Base-by-base conservation (phyloP, 2,797 vertebrate species). In the Xenentodon cancila region DNA sequence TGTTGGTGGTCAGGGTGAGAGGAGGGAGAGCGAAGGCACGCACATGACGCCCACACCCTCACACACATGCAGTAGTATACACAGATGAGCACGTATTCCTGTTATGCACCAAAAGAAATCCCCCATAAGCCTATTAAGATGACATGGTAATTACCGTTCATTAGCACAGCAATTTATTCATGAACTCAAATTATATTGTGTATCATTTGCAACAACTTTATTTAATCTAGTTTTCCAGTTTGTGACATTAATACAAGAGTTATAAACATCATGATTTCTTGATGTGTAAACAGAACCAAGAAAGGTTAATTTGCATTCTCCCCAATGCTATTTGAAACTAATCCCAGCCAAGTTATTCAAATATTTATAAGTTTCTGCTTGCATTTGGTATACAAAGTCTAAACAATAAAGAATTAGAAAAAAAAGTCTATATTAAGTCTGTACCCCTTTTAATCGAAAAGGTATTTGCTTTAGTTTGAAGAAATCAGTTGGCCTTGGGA, bases 131-230 rank as follows among this genome's bases (percentile, higher is more conserved):
- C 64, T 64, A 82, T 84, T 76, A 82, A 57, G 56, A 58, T 81
- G 71, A 77, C 66, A 67, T 73, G 44, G 71, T 84, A 82, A 88
- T 82, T 68, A 72, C 53, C 51, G 63, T 73, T 86, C 67, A 86
- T 82, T 87, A 88, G 74, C 15, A 57, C 18, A 17, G 47, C 64
- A 66, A 73, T 84, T 67, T 79, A 82, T 86, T 86, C 45, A 81
- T 70, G 58, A 81, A 61, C 37, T 70, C 53, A 25, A 52, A 54
- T 81, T 81, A 78, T 40, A 57, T 59, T 76, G 63, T 21, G 27
- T 7, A 55, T 77, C 61, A 47, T 67, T 80, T 75, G 48, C 54
- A 69, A 70, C 63, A 79, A 85, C 13, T 61, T 61, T 58, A 34
- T 47, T 27, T 37, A 47, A 76, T 81, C 78, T 66, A 57, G 70